Conservation (phyloP, 1,140 invertebrate genomes). For the Scaptomyza graminum region DNA sequence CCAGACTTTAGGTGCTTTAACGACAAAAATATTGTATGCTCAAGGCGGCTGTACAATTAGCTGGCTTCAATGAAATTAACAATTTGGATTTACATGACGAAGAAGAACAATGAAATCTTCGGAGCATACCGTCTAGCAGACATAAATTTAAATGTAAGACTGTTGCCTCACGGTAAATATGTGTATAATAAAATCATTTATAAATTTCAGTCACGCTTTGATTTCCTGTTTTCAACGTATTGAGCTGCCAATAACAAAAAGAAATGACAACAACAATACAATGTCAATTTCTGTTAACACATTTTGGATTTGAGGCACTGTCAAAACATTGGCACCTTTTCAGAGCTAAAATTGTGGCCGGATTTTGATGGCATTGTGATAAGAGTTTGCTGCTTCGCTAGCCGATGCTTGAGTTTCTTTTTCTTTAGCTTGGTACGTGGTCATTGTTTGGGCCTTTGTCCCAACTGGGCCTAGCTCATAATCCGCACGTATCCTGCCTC, state of each 20-base stretch:
- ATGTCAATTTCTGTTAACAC: conserved; percentile 74
- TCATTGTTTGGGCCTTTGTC: conserved; percentile 49
- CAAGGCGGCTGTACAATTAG: conserved; percentile 25
- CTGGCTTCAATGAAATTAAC: conserved; percentile 64
- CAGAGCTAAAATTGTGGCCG: conserved; percentile 4
- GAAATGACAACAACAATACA: conserved; percentile 23
- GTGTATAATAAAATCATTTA: conserved; percentile 41
- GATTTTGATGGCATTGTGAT: conserved; percentile 42
- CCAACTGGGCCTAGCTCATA: conserved; percentile 16
- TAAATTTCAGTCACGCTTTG: conserved; percentile 65
- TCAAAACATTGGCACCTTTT: conserved; percentile 28
- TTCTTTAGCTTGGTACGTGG: conserved; percentile 47
- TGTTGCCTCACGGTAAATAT: conserved; percentile 1
- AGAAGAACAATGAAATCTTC: conserved; percentile 10
- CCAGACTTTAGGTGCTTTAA: neutral
- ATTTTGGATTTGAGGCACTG: conserved; percentile 39
- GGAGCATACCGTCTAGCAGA: neutral
- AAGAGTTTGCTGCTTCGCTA: conserved; percentile 37
- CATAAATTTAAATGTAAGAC: conserved; percentile 17
- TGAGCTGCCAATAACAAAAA: conserved; percentile 12
- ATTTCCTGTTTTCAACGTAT: conserved; percentile 65
- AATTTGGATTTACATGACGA: conserved; percentile 51
- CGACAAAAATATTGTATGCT: conserved; percentile 54
- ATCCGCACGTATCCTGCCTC: conserved; percentile 36
- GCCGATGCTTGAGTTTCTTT: neutral